Evolutionary conservation across 2,888 invertebrate species (phyloP).

Genomic region (Leptopilina myrica): DNA sequence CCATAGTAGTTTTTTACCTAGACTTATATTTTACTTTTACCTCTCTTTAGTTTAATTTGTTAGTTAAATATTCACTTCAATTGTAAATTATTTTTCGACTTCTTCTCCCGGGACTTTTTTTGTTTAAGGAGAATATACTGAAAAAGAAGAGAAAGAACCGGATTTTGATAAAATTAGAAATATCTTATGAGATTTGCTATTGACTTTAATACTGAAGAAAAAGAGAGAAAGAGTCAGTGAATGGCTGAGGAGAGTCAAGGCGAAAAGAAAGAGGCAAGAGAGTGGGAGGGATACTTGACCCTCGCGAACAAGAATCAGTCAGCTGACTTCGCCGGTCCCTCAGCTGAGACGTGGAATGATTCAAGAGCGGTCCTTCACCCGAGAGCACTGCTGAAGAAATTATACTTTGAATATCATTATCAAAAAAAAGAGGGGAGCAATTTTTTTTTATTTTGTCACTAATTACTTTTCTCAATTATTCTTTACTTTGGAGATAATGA

Average conservation of each 20-base stretch:
- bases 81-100: background rate
- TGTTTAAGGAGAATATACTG: conserved; percentile 38
- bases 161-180: conserved; percentile 31
- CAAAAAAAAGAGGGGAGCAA: background rate
- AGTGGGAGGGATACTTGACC: conserved; percentile 57
- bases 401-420: conserved; percentile 6
- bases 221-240: conserved; percentile 34
- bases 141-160: background rate
- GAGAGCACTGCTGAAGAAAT: conserved; percentile 55
- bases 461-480: too few species aligned
- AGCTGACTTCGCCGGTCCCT: conserved; percentile 56
- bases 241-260: conserved; percentile 44
- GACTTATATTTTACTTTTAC: background rate
- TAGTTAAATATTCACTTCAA: background rate
- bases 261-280: conserved; percentile 43
- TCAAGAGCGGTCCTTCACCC: conserved; percentile 54
- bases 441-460: too few species aligned
- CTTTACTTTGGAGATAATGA: too few species aligned
- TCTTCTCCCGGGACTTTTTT: conserved; percentile 25
- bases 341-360: conserved; percentile 54
- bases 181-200: conserved; percentile 16
- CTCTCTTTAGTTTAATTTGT: background rate
- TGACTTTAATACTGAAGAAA: conserved; percentile 41
- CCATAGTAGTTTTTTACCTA: background rate
- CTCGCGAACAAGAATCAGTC: conserved; percentile 54